These are phyloP conservation scores for Atractosteus spatula DNA, from an alignment of 2,113 vertebrate genomes.

Conservation along the genomic window DNA sequence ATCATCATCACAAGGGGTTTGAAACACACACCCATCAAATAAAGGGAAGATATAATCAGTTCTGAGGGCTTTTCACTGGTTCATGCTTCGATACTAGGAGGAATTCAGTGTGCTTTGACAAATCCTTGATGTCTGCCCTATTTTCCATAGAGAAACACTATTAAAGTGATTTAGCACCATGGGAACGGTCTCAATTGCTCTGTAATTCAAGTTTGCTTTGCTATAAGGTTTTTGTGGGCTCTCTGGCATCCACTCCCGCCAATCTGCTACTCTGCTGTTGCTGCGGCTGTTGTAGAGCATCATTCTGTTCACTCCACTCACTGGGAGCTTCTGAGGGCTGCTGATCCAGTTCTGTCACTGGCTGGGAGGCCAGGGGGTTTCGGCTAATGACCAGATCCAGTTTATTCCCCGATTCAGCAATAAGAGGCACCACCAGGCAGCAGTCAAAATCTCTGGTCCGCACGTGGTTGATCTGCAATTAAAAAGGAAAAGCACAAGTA, in stretches of 20 bases:
- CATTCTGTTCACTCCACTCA: conserved; percentile 72
- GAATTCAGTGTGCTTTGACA: conserved; percentile 43
- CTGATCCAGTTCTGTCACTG: conserved; percentile 49
- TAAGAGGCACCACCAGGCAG: conserved; percentile 94
- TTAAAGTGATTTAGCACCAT: conserved; percentile 85
- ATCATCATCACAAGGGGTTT: neutral
- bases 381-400: conserved; percentile 94
- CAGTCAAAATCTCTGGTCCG: conserved; percentile 98
- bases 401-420: conserved; percentile 92
- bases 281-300: conserved; percentile 57
- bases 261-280: conserved; percentile 58
- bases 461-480: conserved; percentile 85
- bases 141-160: conserved; percentile 47
- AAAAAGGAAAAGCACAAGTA: neutral
- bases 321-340: conserved; percentile 43
- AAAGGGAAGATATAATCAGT: neutral
- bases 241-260: conserved; percentile 61
- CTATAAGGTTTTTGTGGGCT: conserved; percentile 89
- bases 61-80: conserved; percentile 13
- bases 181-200: conserved; percentile 39
- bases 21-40: conserved; percentile 1
- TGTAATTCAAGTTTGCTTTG: conserved; percentile 42
- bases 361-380: conserved; percentile 76
- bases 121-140: conserved; percentile 38
- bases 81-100: conserved; percentile 37